phyloP scores from a whole-genome alignment of 30 jellyfish, hydroid and myxozoan genomes.

The Calvadosia cruxmelitensis region DNA sequence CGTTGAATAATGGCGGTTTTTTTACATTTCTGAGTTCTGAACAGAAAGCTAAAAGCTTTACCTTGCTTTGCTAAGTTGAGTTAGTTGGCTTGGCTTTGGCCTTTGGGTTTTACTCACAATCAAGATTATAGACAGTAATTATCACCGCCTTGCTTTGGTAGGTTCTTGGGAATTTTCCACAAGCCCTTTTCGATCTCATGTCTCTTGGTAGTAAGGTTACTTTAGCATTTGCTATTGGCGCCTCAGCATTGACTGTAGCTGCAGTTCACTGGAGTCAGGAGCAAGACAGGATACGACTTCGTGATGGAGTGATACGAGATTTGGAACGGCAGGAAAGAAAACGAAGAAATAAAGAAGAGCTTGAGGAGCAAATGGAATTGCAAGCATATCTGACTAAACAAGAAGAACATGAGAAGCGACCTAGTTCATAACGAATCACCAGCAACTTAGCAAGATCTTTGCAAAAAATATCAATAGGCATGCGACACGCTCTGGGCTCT shows the following conservation, averaged over 20 bases:
- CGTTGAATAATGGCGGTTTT: neutral
- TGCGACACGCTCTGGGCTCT: no score
- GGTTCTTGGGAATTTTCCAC: neutral
- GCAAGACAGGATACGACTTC: conserved; percentile 50
- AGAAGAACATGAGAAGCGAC: no score
- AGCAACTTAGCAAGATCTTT: no score
- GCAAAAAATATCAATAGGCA: no score
- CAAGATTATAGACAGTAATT: no score
- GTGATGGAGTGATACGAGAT: conserved; percentile 63
- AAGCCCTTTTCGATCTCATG: conserved; percentile 11
- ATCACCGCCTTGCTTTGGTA: no score
- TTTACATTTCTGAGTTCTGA: neutral
- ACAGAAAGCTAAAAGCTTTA: neutral
- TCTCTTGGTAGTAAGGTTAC: conserved; percentile 46
- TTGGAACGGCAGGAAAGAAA: conserved; percentile 63
- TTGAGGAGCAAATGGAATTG: conserved; percentile 23
- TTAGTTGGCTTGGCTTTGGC: neutral
- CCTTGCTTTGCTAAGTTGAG: neutral
- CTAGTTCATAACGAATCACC: no score
- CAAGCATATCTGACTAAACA: neutral
- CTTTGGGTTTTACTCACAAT: neutral
- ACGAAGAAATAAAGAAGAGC: conserved; percentile 32
- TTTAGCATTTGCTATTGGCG: conserved; percentile 21
- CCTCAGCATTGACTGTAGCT: conserved; percentile 36
- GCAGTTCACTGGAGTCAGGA: conserved; percentile 60